These are phyloP conservation scores for Thymelicus sylvestris DNA, from an alignment of 2,888 invertebrate species.

Conservation along the genomic window DNA sequence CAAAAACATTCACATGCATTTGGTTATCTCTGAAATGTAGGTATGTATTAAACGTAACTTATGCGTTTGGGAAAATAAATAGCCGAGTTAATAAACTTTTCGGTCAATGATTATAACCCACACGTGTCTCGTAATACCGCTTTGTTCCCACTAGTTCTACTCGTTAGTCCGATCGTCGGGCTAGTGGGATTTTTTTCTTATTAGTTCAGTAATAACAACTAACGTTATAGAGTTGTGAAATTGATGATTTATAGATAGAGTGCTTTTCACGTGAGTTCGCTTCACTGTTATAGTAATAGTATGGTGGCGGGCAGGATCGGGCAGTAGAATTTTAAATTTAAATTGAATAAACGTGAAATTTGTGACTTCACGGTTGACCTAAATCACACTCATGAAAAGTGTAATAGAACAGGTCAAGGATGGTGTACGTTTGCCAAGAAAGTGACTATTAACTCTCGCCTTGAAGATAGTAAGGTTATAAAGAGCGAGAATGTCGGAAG, in stretches of 20 bases:
- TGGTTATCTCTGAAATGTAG: constrained; percentile 13
- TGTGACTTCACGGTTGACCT: constrained; percentile 29
- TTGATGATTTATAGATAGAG: no score
- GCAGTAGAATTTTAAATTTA: constrained; percentile 31
- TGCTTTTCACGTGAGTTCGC: no score
- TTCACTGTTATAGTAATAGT: no score
- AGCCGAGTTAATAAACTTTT: background rate
- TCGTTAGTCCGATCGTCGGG: no score
- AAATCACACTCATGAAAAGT: constrained; percentile 30
- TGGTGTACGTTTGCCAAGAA: constrained; percentile 36
- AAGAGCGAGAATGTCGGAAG: constrained; percentile 25
- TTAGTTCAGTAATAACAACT: no score
- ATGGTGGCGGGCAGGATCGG: constrained; percentile 43
- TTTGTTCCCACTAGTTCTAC: no score
- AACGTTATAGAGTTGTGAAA: no score
- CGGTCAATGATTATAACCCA: background rate
- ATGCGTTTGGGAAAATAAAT: background rate
- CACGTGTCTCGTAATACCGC: no score
- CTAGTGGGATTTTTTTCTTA: no score
- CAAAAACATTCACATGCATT: constrained; percentile 15
- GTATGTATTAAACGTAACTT: background rate
- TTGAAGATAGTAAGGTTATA: constrained; percentile 32
- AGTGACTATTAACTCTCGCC: constrained; percentile 37
- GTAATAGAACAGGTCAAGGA: constrained; percentile 37
- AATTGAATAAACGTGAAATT: constrained; percentile 12